Evolutionary conservation across 2,113 vertebrate genomes (phyloP), one percentile per base, ranked within the genome.

Genomic region (Meleagris gallopavo): DNA sequence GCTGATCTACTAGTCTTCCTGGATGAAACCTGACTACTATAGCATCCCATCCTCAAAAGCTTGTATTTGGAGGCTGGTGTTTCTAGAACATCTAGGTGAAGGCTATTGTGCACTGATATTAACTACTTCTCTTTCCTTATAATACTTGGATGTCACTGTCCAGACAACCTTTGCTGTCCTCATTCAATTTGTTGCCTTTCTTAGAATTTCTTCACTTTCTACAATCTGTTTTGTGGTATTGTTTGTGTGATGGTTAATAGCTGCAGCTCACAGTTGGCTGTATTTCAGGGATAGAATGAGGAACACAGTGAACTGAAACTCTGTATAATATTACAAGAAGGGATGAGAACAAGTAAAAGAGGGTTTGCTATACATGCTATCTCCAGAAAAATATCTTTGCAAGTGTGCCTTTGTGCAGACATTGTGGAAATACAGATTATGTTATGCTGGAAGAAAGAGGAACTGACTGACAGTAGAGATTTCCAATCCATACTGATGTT

Each of bases 391-490:
- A 91, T 58, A 90, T 94, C 83, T 94, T 90, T 92, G 79, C 83
- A 88, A 95, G 72, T 38, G 61, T 22, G 16, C 81, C 80, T 93
- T 69, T 90, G 50, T 74, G 76, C 89, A 93, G 78, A 69, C 93
- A 94, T 65, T 91, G 88, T 75, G 69, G 57, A 86, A 77, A 78
- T 54, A 86, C 30, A 40, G 73, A 90, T 94, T 95, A 91, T 8
- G 5, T 93, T 95, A 91, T 93, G 83, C 91, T 88, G 80, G 72
- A 32, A 40, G 70, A n/a, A 93, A 95, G 62, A 90, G 19, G 25
- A 95, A 88, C 83, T 95, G 62, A 95, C 83, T 95, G 89, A 93
- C 93, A 95, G 94, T 41, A 90, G 62, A 96, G 80, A 94, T 95
- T 94, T 95, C 90, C 88, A 93, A 83, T 88, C 88, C 88, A 95